Base-by-base conservation (phyloP, 2,888 invertebrate species). In the Tipula unca region DNA sequence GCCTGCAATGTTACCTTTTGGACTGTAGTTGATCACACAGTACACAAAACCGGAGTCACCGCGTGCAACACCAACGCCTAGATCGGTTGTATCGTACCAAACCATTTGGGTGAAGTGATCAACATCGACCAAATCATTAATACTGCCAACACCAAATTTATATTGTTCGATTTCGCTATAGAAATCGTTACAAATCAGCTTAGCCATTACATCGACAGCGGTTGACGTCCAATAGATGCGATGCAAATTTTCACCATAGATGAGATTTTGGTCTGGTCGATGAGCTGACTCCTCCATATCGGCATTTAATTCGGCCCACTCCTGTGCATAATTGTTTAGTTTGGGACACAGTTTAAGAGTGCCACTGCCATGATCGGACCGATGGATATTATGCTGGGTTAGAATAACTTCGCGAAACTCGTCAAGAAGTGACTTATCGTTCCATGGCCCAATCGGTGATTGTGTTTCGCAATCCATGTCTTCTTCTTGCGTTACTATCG, bases 31-130 rank as follows among this genome's bases (percentile, higher is more conserved):
- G 39, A 88, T 88, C 0, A 98, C 97, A 0, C 97, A 96, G 88
- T 95, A 95, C 0, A 96, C 93, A 89, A 95, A 95, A 0, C 96
- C 97, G 85, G 94, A 93, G 88, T 94, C 94, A 88, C 94, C 94
- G 88, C 94, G 92, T 0, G 95, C 94, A 89, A 94, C 92, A 1
- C 94, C 96, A 17, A 96, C 93, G 0, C 96, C 96, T 32, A 96
- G 89, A 88, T 95, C 93, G 85, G 92, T 93, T 86, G 93, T 94
- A 85, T 92, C 92, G 87, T 93, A 94, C 95, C 95, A 95, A 1
- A 95, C 92, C 86, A 96, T 92, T 90, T 96, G 95, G 0, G 94
- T 93, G 88, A 95, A 94, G 88, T 94, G 94, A 69, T 95, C 95
- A 90, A 93, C 92, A 88, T 92, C 92, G 82, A 93, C 89, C 48